phyloP scores from a whole-genome alignment of 2,888 invertebrate genomes.

The Opisthograptis luteolata region DNA sequence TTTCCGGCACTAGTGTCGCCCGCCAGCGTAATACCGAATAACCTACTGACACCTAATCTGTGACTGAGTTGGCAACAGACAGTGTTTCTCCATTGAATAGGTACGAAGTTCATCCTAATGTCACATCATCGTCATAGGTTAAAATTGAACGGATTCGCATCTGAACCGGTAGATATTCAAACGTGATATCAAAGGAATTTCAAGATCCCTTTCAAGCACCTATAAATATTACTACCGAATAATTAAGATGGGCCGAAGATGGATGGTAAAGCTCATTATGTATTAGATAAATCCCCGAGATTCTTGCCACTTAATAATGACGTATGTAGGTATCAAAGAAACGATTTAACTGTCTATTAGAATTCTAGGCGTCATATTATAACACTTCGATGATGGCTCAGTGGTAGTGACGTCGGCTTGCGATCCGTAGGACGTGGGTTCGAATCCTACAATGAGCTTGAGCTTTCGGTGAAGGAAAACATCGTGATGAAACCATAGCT shows the following conservation, averaged over 20 bases:
- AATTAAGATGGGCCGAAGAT: background rate
- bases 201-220: conserved; percentile 10
- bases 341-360: no score
- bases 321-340: no score
- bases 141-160: conserved; percentile 32
- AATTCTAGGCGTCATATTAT: no score
- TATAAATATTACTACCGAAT: background rate
- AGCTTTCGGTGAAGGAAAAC: no score
- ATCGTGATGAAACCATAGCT: no score
- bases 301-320: background rate
- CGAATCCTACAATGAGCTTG: no score
- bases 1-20: conserved; percentile 68
- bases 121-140: conserved; percentile 45
- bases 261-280: background rate
- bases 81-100: conserved; percentile 57
- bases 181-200: background rate
- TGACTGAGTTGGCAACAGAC: conserved; percentile 70
- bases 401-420: no score
- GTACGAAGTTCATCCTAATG: conserved; percentile 71
- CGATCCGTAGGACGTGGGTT: no score
- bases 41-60: conserved; percentile 10
- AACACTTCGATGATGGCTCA: background rate
- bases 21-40: no score
- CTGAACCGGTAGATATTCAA: conserved; percentile 5
- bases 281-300: background rate